Conservation (phyloP, 2,888 invertebrate genomes). For the Abscondita cerata region DNA sequence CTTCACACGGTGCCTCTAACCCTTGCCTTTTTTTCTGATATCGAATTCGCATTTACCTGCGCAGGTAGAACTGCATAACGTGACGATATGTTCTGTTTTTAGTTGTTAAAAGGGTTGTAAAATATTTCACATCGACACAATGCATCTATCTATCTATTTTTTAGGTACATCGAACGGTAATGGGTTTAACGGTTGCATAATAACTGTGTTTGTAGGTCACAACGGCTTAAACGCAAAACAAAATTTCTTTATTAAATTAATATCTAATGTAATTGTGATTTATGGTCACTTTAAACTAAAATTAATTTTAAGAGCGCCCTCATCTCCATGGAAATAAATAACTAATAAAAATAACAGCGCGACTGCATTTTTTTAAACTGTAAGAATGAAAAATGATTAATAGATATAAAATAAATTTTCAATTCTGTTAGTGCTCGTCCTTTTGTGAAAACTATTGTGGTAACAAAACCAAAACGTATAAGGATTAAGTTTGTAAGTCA, state of each 20-base stretch:
- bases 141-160: constrained; percentile 44
- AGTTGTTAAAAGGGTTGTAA: constrained; percentile 46
- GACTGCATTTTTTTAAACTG: constrained; percentile 31
- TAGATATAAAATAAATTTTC: constrained; percentile 30
- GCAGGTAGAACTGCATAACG: constrained; percentile 42
- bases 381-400: constrained; percentile 30
- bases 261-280: constrained; percentile 3
- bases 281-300: constrained; percentile 3
- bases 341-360: constrained; percentile 11
- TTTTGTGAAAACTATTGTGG: constrained; percentile 49
- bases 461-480: constrained; percentile 54
- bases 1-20: constrained; percentile 46
- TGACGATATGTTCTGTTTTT: constrained; percentile 47
- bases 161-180: constrained; percentile 32
- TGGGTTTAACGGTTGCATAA: constrained; percentile 32
- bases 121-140: constrained; percentile 47
- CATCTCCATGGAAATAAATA: constrained; percentile 1
- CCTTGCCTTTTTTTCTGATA: constrained; percentile 38
- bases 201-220: constrained; percentile 30
- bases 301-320: not conserved
- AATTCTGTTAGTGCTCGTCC: constrained; percentile 20
- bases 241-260: not conserved
- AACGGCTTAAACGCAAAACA: not conserved
- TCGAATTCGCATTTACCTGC: constrained; percentile 41
- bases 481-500: constrained; percentile 56